Percentiles rank a stretch among this genome's conserved stretches.
phyloP scores from a whole-genome alignment of 2,113 vertebrate species.

The Cynocephalus volans region DNA sequence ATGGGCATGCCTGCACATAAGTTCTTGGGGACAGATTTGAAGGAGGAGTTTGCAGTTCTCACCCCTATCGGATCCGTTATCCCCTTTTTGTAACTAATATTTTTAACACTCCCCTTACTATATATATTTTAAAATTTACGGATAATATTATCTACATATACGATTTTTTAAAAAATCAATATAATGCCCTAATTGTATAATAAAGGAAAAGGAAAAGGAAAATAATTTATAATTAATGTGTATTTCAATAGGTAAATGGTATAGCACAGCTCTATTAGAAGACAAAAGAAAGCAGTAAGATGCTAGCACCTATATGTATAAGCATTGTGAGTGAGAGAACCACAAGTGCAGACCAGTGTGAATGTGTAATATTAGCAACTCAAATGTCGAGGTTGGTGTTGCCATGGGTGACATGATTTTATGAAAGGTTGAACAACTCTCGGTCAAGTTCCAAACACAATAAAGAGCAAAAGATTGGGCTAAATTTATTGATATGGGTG shows the following conservation, averaged over 20 bases:
- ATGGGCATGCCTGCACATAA: neutral
- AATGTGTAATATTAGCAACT: neutral
- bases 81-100: neutral
- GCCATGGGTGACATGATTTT: neutral
- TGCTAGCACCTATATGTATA: neutral
- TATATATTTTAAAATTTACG: neutral
- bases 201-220: slow-evolving; percentile 54
- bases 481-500: neutral
- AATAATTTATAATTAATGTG: neutral
- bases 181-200: neutral
- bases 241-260: slow-evolving; percentile 11
- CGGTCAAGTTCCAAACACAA: slow-evolving; percentile 13
- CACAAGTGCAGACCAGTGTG: neutral
- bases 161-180: neutral
- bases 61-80: neutral
- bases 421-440: neutral
- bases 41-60: neutral
- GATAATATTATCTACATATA: neutral
- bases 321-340: neutral
- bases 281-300: neutral
- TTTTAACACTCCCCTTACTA: slow-evolving; percentile 7
- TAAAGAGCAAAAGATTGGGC: neutral
- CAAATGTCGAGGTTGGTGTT: neutral
- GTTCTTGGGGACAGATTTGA: neutral
- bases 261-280: neutral